phyloP scores from a whole-genome alignment of 2,113 vertebrate genomes.

The Tupaia tana region DNA sequence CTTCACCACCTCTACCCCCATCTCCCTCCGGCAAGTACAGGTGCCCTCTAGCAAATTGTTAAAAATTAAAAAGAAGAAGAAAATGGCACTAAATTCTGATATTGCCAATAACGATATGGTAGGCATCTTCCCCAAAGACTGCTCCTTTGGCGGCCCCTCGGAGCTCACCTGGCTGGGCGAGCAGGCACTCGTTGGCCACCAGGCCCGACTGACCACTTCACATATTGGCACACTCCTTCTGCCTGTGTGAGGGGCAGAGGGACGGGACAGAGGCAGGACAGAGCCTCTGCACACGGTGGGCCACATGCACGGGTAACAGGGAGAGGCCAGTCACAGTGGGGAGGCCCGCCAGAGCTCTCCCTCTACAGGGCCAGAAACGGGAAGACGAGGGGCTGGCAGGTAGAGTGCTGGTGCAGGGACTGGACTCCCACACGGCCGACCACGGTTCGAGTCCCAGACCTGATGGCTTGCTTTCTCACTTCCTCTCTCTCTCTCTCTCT shows the following conservation, averaged over 20 bases:
- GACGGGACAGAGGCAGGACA: too few species aligned
- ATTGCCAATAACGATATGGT: neutral
- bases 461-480: too few species aligned
- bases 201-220: neutral
- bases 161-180: neutral
- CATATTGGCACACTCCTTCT: neutral
- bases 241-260: neutral
- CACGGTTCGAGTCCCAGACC: too few species aligned
- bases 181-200: neutral
- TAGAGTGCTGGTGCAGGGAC: too few species aligned
- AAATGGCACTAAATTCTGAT: neutral
- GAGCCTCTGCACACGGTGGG: neutral
- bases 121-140: neutral
- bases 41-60: too few species aligned
- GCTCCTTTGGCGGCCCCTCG: neutral
- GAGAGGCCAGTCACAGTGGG: neutral
- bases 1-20: too few species aligned
- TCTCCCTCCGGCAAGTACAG: too few species aligned
- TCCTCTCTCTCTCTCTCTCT: too few species aligned
- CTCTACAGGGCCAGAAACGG: neutral
- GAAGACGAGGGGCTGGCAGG: neutral
- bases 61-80: neutral
- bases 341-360: neutral
- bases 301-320: neutral
- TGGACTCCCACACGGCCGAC: too few species aligned